Base-by-base conservation (phyloP, 2,797 vertebrate species). In the Eutrigla gurnardus region DNA sequence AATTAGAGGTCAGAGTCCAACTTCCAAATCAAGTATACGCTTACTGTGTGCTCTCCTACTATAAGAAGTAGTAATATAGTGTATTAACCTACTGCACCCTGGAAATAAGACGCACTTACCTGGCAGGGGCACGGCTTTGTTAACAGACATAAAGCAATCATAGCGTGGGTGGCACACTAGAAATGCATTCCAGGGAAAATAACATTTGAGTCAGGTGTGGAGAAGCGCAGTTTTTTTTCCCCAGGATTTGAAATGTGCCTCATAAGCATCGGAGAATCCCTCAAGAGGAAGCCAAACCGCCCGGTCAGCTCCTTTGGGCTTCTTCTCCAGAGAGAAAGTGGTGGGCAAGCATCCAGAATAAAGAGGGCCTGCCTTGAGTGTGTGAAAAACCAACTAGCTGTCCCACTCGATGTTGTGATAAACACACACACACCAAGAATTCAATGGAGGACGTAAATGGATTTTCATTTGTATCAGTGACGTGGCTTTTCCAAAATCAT, bases 201-300 rank as follows among this genome's bases (percentile, higher is more conserved):
- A 32, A 52, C 18, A 70, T 70, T 47, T 43, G 10, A 43, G 54
- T 64, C 36, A 68, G 70, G 64, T 80, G 69, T 63, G 50, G 9
- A 60, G n/a, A 67, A 53, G 18, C 3, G 39, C 15, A 45, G 13
- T 79, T 71, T 32, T 7, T 54, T 74, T 65, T 32, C 17, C 53
- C 33, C 53, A 78, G 58, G 13, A 61, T 77, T 33, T 72, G 53
- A 84, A 88, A 83, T 79, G 40, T 76, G 78, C 77, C 61, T 75
- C 58, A 73, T 83, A 83, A 86, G 84, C 80, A 64, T 10, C 9
- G 69, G 69, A 73, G 65, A 78, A 82, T 81, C 75, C 74, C 65
- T 73, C 32, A 68, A 80, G 70, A 82, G 78, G 81, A 90, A 85
- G 52, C 35, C 55, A 37, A 74, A 76, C 11, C 78, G 84, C 65